Conservation (phyloP, 1,140 invertebrate genomes). For the Apocrypta bakeri region DNA sequence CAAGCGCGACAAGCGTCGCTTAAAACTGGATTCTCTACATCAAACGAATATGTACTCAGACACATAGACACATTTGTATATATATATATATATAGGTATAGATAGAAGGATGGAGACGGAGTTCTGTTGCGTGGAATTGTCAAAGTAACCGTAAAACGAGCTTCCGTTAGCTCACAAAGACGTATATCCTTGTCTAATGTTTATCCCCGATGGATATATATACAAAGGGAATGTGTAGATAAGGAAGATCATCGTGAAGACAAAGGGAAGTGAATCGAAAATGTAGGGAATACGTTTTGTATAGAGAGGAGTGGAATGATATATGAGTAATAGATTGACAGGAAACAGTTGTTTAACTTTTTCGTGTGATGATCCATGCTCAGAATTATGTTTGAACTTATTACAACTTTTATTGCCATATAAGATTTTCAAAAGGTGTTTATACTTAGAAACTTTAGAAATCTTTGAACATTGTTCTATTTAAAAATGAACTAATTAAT, state of each 20-base stretch:
- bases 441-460: too few species aligned
- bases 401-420: too few species aligned
- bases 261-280: background rate
- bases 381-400: too few species aligned
- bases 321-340: background rate
- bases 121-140: constrained; percentile 27
- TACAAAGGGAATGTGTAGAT: constrained; percentile 19
- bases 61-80: background rate
- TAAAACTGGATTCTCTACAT: constrained; percentile 24
- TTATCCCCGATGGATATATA: constrained; percentile 39
- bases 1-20: constrained; percentile 28
- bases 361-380: background rate
- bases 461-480: too few species aligned
- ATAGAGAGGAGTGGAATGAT: background rate
- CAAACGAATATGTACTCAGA: background rate
- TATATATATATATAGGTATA: background rate
- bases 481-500: too few species aligned
- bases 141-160: constrained; percentile 51
- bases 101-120: background rate
- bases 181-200: constrained; percentile 43
- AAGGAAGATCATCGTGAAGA: background rate
- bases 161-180: constrained; percentile 34
- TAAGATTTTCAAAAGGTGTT: too few species aligned
- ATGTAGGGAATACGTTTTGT: background rate
- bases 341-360: background rate